Evolutionary conservation across 2,888 invertebrate species (phyloP).

Genomic region (Aplocera efformata): DNA sequence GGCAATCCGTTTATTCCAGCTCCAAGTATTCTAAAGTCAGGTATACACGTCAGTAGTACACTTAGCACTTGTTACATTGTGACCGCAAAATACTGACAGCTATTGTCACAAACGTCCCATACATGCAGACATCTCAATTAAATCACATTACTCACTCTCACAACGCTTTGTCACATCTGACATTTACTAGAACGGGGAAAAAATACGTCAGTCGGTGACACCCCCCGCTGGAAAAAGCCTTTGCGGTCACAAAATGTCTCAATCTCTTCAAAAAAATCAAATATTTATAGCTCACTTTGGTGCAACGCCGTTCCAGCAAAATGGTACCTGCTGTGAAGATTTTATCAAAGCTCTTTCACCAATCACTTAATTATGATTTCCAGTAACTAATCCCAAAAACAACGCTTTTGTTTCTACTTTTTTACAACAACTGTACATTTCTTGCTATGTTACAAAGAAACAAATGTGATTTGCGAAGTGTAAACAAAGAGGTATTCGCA

Average conservation of each 20-base stretch:
- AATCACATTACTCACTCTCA: conserved; percentile 37
- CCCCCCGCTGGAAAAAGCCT: conserved; percentile 64
- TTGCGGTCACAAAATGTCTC: conserved; percentile 75
- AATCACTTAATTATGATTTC: conserved; percentile 24
- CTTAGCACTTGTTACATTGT: conserved; percentile 26
- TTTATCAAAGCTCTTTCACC: conserved; percentile 35
- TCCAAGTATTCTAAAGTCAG: conserved; percentile 4
- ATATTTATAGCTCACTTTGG: conserved; percentile 44
- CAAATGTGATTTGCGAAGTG: conserved; percentile 39
- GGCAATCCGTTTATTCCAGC: too few relatives aligned
- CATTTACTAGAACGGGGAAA: conserved; percentile 55
- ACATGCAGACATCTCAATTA: conserved; percentile 39
- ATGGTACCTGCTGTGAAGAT: conserved; percentile 57
- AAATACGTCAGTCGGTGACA: conserved; percentile 49
- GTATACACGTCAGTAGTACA: conserved; percentile 18
- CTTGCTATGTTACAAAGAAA: conserved; percentile 33
- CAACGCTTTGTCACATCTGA: conserved; percentile 53
- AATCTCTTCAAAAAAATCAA: conserved; percentile 57
- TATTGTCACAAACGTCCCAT: conserved; percentile 40
- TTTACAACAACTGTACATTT: conserved; percentile 14
- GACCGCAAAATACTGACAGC: conserved; percentile 41
- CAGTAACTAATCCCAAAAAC: conserved; percentile 14
- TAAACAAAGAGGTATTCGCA: conserved; percentile 50
- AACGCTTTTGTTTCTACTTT: conserved; percentile 1
- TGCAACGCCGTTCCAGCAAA: conserved; percentile 47